Base-by-base conservation (phyloP, 2,797 vertebrate genomes). In the Aythya fuligula region DNA sequence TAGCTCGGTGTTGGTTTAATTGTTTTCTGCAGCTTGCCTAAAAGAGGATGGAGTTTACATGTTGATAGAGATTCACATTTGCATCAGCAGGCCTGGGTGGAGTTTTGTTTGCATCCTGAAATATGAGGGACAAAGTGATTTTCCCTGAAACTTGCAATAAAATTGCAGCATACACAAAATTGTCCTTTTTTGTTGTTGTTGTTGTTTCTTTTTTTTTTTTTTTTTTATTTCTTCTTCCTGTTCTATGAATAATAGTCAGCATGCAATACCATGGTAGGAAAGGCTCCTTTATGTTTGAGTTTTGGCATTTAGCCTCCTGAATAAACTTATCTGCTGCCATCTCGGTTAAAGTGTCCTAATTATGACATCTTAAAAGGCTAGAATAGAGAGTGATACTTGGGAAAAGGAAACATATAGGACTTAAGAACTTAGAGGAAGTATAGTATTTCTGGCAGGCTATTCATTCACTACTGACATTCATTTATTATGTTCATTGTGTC, bases 401-500 rank as follows among this genome's bases (percentile, higher is more conserved):
- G 32, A 28, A 34, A 56, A 27, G 8, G 21, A 41, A 57, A 45
- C 5, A 9, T 21, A 56, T 36, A 57, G 78, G 47, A 60, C 57
- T 76, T 67, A n/a, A 87, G 57, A 43, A 82, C 9, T 87, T 67
- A 41, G 47, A 54, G 66, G 32, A 90, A 62, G 7, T 54, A 7
- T 24, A 49, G 36, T 76, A 49, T 81, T 91, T 90, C 77, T 91
- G 87, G 22, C 53, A 93, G 76, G 53, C 39, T 86, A 21, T 94
- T 69, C 8, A 53, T 86, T 96, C 60, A 45, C 47, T 81, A 45
- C 77, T 49, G 71, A 57, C 14, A 4, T 51, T 88, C 32, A 21
- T 91, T 90, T 91, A 67, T 82, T 81, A 67, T 22, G 30, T 93
- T 79, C 49, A 43, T 74, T 93, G 58, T 89, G 71, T 74, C 80